Evolutionary conservation across 1,140 invertebrate genomes (phyloP).

Genomic region (Solenopsis invicta): DNA sequence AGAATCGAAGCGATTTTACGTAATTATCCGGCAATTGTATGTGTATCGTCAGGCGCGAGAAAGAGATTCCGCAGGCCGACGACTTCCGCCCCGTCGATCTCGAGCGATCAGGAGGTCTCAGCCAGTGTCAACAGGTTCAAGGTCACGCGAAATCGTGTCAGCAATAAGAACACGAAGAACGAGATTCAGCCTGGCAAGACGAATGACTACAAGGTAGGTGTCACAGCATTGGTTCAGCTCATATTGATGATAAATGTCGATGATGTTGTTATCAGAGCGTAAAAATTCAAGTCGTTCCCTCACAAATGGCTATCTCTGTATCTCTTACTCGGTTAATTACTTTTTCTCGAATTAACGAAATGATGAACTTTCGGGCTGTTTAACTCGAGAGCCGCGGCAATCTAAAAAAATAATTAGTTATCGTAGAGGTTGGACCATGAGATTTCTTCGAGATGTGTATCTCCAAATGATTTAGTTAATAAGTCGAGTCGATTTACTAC

Average conservation of each 20-base stretch:
- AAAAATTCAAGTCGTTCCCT: background rate
- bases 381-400: background rate
- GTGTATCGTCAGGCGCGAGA: conserved; percentile 83
- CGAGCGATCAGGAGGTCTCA: conserved; percentile 89
- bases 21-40: conserved; percentile 50
- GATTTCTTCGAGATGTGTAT: background rate
- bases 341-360: background rate
- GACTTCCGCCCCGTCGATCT: conserved; percentile 82
- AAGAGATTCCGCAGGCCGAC: conserved; percentile 87
- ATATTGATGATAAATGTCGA: background rate
- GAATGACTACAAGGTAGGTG: conserved; percentile 88
- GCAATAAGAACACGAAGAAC: conserved; percentile 88
- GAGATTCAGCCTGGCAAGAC: conserved; percentile 88
- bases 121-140: conserved; percentile 90
- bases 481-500: background rate
- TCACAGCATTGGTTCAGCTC: background rate
- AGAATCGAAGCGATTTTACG: conserved; percentile 47
- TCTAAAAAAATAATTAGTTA: background rate
- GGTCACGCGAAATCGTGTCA: conserved; percentile 88
- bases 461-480: background rate
- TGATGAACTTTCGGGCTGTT: background rate
- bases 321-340: conserved; percentile 10
- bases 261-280: background rate
- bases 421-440: background rate
- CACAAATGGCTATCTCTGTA: background rate